Base-by-base conservation (phyloP, 1,140 invertebrate species). In the Drosophila rufa region DNA sequence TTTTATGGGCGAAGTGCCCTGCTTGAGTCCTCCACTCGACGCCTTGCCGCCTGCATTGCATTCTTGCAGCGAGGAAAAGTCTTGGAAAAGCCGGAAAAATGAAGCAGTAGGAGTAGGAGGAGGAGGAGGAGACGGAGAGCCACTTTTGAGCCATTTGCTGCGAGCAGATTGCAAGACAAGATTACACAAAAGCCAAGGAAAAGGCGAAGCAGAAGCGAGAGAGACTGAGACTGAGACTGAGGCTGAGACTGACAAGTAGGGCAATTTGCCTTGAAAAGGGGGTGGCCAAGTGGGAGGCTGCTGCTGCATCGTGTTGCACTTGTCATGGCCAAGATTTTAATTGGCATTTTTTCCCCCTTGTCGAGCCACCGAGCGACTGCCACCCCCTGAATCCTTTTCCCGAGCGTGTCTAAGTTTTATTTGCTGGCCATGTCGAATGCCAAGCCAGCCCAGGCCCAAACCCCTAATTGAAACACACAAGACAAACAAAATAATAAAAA, bases 391-490 rank as follows among this genome's bases (percentile, higher is more conserved):
- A 46, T 53, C 55, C 48, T 48, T 40, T 30, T 46, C 7, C n/a
- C 22, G 57, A 69, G 85, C 84, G 80, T 89, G 84, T 85, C 84
- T 89, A 89, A 89, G 81, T 89, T 89, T 89, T 90, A 89, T 89
- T 89, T 90, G 85, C 85, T 81, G 85, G 85, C 81, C 85, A 79
- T 90, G 85, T 57, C 85, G 85, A 89, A 89, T 75, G 45, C 55
- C 36, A 51, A 27, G 47, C 22, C 25, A 33, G 30, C 40, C 47
- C 53, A 15, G 4, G 43, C 0, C 17, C 66, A 51, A 33, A 56
- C 14, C 53, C 66, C 79, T 89, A 85, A 90, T 89, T 89, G 84
- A 89, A 89, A 90, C 69, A 79, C 68, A 71, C 51, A 60, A 60
- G 61, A 45, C 62, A 69, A 61, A 53, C 55, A 74, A 15, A n/a